These are phyloP conservation scores for Melanotaenia boesemani DNA, from an alignment of 2,797 vertebrate genomes.

Conservation along the genomic window DNA sequence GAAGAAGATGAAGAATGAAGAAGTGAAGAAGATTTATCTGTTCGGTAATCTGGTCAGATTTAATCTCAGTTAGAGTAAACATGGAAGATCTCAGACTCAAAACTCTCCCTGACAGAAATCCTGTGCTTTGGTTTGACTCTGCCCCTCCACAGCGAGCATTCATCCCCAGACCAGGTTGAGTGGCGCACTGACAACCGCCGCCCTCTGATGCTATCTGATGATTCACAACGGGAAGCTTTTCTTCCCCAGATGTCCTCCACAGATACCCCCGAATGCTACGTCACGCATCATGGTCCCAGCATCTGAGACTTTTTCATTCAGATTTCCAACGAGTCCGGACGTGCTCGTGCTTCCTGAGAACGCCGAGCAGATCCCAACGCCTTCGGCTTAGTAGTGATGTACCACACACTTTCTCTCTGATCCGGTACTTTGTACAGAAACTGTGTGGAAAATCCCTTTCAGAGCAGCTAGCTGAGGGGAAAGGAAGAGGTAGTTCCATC, in stretches of 20 bases:
- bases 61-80: slow-evolving; percentile 27
- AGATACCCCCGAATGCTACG: slow-evolving; percentile 31
- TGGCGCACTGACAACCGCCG: slow-evolving; percentile 25
- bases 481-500: too few species aligned
- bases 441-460: too few species aligned
- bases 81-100: background rate
- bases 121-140: slow-evolving; percentile 11
- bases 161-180: slow-evolving; percentile 36
- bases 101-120: background rate
- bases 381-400: too few species aligned
- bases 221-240: slow-evolving; percentile 55
- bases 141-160: slow-evolving; percentile 4
- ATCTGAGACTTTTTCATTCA: background rate
- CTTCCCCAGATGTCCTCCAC: slow-evolving; percentile 36
- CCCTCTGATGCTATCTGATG: slow-evolving; percentile 48
- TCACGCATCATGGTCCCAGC: background rate
- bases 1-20: too few species aligned
- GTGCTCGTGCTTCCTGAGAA: background rate
- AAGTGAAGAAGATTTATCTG: background rate
- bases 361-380: slow-evolving; percentile 38
- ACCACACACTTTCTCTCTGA: too few species aligned
- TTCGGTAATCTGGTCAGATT: slow-evolving; percentile 19
- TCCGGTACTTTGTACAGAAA: too few species aligned
- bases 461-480: too few species aligned
- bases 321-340: background rate